Conservation (phyloP, 2,888 invertebrate genomes). For the Polylopha cassiicola region DNA sequence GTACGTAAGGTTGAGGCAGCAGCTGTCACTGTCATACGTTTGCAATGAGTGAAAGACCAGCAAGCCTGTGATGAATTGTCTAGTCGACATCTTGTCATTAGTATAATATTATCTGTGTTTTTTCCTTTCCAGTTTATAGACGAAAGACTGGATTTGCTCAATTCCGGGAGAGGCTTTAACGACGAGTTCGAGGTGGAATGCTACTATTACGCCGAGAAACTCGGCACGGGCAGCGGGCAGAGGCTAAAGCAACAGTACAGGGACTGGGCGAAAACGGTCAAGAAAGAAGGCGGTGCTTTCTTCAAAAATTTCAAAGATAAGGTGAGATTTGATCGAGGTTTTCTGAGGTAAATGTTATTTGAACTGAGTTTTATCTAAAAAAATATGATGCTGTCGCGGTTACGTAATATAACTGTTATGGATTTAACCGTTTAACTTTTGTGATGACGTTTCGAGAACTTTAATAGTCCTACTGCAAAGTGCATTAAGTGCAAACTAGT, state of each 20-base stretch:
- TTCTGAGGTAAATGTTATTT: background rate
- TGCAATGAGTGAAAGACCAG: too few relatives aligned
- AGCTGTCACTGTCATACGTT: too few relatives aligned
- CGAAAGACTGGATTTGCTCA: conserved; percentile 93
- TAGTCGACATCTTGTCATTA: too few relatives aligned
- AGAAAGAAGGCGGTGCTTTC: conserved; percentile 88
- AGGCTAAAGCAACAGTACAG: conserved; percentile 67
- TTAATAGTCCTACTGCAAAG: too few relatives aligned
- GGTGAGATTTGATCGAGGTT: conserved; percentile 70
- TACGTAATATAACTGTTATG: too few relatives aligned
- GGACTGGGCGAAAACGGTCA: conserved; percentile 89
- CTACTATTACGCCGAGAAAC: conserved; percentile 73
- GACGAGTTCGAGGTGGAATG: conserved; percentile 96
- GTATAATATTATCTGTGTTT: background rate
- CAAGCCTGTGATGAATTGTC: too few relatives aligned
- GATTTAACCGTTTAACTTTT: too few relatives aligned
- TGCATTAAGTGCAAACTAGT: too few relatives aligned
- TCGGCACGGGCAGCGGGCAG: conserved; percentile 70
- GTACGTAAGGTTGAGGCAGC: too few relatives aligned
- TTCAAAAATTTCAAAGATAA: conserved; percentile 92
- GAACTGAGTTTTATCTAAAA: background rate
- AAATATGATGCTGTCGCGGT: too few relatives aligned
- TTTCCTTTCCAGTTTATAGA: conserved; percentile 86
- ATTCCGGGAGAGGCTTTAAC: conserved; percentile 93
- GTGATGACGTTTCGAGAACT: too few relatives aligned